A percentile compares a stretch with the other conserved stretches of the same genome.
phyloP scores from a whole-genome alignment of 2,888 invertebrate species.

The Lacanobia wlatinum region DNA sequence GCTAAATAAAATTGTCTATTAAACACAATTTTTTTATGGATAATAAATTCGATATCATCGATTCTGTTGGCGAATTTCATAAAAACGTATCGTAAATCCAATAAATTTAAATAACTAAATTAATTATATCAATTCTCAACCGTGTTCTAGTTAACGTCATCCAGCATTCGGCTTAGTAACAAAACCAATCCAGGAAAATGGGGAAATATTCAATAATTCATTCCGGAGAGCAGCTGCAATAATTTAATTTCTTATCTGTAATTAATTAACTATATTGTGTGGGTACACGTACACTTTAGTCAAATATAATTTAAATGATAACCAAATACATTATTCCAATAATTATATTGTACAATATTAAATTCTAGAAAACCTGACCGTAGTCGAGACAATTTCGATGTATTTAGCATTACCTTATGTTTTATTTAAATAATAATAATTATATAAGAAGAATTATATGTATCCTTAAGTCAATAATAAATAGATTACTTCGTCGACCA shows the following conservation, averaged over 20 bases:
- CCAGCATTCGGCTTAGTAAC: constrained; percentile 15
- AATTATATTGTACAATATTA: neutral
- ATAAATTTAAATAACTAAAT: neutral
- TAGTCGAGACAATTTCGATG: neutral
- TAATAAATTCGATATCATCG: too few species aligned
- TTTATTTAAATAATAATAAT: neutral
- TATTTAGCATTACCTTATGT: neutral
- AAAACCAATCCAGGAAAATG: constrained; percentile 35
- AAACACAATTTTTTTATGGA: too few species aligned
- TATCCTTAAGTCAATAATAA: too few species aligned
- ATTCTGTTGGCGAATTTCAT: too few species aligned
- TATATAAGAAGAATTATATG: too few species aligned
- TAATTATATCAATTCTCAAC: neutral
- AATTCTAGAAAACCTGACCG: neutral
- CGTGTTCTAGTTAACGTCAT: constrained; percentile 13
- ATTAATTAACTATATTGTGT: constrained; percentile 5
- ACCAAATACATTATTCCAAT: neutral
- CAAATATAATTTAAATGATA: constrained; percentile 9
- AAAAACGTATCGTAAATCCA: too few species aligned
- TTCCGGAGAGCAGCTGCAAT: neutral
- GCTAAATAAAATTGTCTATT: too few species aligned
- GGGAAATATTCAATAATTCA: neutral
- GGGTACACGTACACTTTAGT: neutral
- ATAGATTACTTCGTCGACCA: too few species aligned
- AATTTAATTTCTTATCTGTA: neutral